Base-by-base conservation (phyloP, 2,113 vertebrate species). In the Neodon shergylaensis region DNA sequence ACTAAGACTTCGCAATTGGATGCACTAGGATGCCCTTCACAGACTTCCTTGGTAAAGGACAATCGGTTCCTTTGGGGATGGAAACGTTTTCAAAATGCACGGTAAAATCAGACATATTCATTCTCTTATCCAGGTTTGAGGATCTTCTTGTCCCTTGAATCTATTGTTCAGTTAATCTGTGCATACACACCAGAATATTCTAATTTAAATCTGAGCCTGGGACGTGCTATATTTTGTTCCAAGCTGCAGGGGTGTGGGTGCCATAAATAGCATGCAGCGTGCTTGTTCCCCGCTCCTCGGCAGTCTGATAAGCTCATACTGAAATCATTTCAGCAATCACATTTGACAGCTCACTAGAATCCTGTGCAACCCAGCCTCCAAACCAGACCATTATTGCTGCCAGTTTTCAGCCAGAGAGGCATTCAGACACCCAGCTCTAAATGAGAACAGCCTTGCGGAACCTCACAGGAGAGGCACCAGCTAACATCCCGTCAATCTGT, bases 261-360 rank as follows among this genome's bases (percentile, higher is more conserved):
- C 96, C 95, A 92, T 89, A 88, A 88, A 95, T 90, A 87, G 78
- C 0, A 3, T 90, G 89, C 95, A 95, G 84, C 92, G 68, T 91
- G 94, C 96, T 94, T 97, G 95, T 97, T 97, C 96, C 86, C 88
- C 79, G 72, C 95, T 97, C 96, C 95, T 88, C 91, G 97, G 97
- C 94, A 97, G 95, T 96, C 95, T 97, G 96, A 97, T 97, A 97
- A 97, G 90, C 74, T 94, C 92, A 77, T 81, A 76, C 33, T 96
- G 91, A 97, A 95, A 95, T 65, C 85, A 90, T 82, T 92, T 88
- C 92, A 66, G 91, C 89, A 96, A 74, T 9, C 93, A 92, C 95
- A 85, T 33, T 68, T n/a, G 39, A 95, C 90, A 96, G 88, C 88
- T 96, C 93, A 83, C 66, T 81, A 74, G 44, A 91, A 97, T 93